A percentile compares a stretch with the other conserved stretches of the same genome.
Evolutionary conservation across 2,888 invertebrate genomes (phyloP).

Genomic region (Xestia c-nigrum): DNA sequence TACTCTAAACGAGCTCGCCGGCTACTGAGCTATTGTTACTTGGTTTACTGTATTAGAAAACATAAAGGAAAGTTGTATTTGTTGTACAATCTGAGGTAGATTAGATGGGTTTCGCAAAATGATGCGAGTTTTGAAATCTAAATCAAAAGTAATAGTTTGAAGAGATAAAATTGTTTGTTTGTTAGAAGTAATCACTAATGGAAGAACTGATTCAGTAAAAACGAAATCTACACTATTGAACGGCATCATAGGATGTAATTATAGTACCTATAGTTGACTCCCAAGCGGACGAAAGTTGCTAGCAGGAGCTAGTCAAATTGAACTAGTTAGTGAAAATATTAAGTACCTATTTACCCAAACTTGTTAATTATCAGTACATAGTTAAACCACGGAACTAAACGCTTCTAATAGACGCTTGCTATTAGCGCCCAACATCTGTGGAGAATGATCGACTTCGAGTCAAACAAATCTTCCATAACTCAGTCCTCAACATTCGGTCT

Average conservation of each 20-base stretch:
- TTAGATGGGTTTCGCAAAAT: neutral
- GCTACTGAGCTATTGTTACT: conserved; percentile 35
- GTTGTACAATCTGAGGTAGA: conserved; percentile 12
- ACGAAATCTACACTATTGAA: neutral
- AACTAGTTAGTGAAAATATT: no score
- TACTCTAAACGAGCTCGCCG: conserved; percentile 49
- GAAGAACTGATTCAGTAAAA: neutral
- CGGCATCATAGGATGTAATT: neutral
- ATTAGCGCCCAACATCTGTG: conserved; percentile 25
- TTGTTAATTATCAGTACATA: neutral
- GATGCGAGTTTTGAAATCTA: neutral
- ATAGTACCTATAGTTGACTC: neutral
- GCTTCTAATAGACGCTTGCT: conserved; percentile 17
- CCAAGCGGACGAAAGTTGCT: neutral
- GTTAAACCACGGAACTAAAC: conserved; percentile 5
- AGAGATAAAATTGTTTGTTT: neutral
- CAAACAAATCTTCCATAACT: conserved; percentile 42
- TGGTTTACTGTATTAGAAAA: conserved; percentile 41
- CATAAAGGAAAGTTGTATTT: conserved; percentile 36
- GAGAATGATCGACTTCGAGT: conserved; percentile 25
- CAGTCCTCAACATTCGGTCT: conserved; percentile 47
- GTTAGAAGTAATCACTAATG: neutral
- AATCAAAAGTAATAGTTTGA: neutral
- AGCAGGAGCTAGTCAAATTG: neutral
- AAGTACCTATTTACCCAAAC: neutral